Conservation (phyloP, 2,113 vertebrate species). For the Caranx melampygus region DNA sequence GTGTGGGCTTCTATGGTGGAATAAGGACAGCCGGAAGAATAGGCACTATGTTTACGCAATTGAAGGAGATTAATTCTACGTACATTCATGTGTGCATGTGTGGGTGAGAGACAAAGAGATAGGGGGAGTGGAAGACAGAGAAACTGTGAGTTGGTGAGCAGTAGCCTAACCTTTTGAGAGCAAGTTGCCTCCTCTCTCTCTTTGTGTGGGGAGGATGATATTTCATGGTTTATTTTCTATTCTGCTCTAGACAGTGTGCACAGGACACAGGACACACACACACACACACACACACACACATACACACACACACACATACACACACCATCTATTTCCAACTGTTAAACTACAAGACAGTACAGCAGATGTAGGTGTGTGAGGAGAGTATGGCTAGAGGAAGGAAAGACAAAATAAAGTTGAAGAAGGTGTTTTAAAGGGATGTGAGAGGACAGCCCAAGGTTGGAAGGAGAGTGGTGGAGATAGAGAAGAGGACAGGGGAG, state of each 20-base stretch:
- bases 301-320: neutral
- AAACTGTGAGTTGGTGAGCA: conserved; percentile 20
- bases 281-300: conserved; percentile 1
- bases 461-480: conserved; percentile 1
- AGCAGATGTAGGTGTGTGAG: neutral
- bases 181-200: conserved; percentile 30
- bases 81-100: neutral
- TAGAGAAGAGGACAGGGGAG: neutral
- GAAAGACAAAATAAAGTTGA: neutral
- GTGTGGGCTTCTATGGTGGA: conserved; percentile 25
- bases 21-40: conserved; percentile 33
- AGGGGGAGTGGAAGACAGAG: neutral
- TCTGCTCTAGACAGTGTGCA: conserved; percentile 3
- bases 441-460: neutral
- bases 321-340: conserved; percentile 34
- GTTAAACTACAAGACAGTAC: conserved; percentile 6
- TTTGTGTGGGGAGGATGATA: conserved; percentile 48
- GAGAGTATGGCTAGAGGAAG: neutral
- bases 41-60: conserved; percentile 15
- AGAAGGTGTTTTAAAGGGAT: neutral
- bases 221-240: conserved; percentile 53
- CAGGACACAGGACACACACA: neutral
- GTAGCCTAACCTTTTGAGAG: conserved; percentile 40
- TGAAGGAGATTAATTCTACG: conserved; percentile 35
- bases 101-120: conserved; percentile 28